Percentiles rank a stretch among this genome's conserved stretches.
Evolutionary conservation across 2,113 vertebrate species (phyloP).

Genomic region (Seriola dumerili): DNA sequence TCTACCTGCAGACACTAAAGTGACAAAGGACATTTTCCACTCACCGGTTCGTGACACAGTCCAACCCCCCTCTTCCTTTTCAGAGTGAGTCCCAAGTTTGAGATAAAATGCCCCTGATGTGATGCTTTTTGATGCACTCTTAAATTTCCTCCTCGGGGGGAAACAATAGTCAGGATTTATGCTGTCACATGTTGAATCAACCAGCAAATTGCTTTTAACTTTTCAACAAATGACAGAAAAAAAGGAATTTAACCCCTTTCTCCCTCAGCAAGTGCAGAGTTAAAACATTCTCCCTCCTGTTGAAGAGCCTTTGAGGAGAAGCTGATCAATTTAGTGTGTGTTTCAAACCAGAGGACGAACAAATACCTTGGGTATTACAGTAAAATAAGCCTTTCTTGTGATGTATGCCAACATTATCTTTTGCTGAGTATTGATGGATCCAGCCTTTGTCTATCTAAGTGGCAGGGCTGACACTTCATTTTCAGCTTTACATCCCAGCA

Average conservation of each 20-base stretch:
- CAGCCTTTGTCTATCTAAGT: conserved; percentile 54
- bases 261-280: conserved; percentile 8
- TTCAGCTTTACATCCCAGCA: conserved; percentile 50
- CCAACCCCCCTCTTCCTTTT: conserved; percentile 28
- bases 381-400: conserved; percentile 22
- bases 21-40: conserved; percentile 73
- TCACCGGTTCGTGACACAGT: conserved; percentile 58
- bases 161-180: conserved; percentile 48
- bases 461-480: conserved; percentile 56
- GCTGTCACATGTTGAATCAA: conserved; percentile 53
- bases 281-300: conserved; percentile 3
- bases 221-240: conserved; percentile 27
- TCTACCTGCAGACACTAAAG: conserved; percentile 70
- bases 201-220: conserved; percentile 45
- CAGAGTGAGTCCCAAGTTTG: conserved; percentile 29
- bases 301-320: conserved; percentile 27
- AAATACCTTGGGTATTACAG: conserved; percentile 8
- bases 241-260: neutral
- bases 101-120: conserved; percentile 30
- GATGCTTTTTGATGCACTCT: conserved; percentile 47
- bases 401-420: conserved; percentile 54
- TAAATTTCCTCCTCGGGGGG: conserved; percentile 33
- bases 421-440: conserved; percentile 53
- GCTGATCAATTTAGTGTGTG: conserved; percentile 17
- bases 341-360: conserved; percentile 25